Percentiles rank a stretch among this genome's conserved stretches.
phyloP scores from a whole-genome alignment of 2,888 invertebrate genomes.

The Amphipoea lucens region DNA sequence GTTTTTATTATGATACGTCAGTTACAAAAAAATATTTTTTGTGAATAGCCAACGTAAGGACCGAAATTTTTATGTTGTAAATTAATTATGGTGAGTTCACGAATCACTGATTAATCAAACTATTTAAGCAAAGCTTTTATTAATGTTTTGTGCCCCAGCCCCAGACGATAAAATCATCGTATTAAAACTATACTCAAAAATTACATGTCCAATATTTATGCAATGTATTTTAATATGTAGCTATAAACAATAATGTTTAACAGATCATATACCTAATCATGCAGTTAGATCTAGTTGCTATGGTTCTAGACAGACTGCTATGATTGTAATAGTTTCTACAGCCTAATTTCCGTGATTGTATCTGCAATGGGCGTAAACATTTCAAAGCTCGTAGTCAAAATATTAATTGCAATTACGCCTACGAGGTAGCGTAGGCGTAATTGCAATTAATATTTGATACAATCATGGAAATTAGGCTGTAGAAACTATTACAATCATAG shows the following conservation, averaged over 20 bases:
- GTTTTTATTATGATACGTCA: constrained; percentile 38
- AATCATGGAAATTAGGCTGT: too few species aligned
- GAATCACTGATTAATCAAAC: not conserved
- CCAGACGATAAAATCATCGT: not conserved
- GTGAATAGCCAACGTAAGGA: not conserved
- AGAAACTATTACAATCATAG: too few species aligned
- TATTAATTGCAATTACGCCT: constrained; percentile 41
- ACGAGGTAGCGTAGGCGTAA: not conserved
- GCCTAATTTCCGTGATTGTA: constrained; percentile 9
- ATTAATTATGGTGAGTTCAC: constrained; percentile 21
- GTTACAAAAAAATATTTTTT: constrained; percentile 3
- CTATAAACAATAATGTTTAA: constrained; percentile 7
- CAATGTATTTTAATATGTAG: not conserved
- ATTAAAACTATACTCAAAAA: not conserved
- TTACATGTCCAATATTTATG: not conserved
- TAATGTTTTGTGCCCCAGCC: not conserved
- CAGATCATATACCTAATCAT: not conserved
- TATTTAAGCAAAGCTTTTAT: not conserved
- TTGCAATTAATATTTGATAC: too few species aligned
- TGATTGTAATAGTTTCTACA: not conserved
- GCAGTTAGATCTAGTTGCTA: not conserved
- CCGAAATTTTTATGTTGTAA: not conserved
- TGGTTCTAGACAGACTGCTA: not conserved
- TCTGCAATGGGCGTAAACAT: constrained; percentile 24
- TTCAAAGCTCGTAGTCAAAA: constrained; percentile 33